A percentile compares a stretch with the other conserved stretches of the same genome.
Conservation (phyloP, 2,888 invertebrate genomes). For the Erebia ligea region DNA sequence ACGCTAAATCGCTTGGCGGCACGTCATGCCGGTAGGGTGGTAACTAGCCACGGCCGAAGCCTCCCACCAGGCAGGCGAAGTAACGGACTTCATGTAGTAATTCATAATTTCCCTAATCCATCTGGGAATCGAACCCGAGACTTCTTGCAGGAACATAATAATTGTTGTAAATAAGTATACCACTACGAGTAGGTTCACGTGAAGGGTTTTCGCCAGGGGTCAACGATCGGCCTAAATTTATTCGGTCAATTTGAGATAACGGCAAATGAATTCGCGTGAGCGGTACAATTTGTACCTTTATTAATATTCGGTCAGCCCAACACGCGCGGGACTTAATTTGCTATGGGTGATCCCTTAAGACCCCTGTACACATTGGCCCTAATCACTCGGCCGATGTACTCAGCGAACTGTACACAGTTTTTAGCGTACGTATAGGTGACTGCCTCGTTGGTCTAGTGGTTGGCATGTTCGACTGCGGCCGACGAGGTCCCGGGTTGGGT, state of each 20-base stretch:
- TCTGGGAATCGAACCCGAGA: background rate
- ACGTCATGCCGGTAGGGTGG: no score
- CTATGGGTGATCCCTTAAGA: background rate
- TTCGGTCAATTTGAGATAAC: constrained; percentile 12
- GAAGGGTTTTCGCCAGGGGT: background rate
- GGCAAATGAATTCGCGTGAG: constrained; percentile 7
- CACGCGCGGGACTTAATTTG: constrained; percentile 28
- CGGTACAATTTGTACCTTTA: constrained; percentile 41
- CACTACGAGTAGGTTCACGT: background rate
- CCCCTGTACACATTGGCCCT: background rate
- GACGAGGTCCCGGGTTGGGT: no score
- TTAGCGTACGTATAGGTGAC: no score
- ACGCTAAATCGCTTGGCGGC: no score
- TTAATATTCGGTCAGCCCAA: constrained; percentile 52
- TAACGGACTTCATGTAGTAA: no score
- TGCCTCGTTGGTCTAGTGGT: no score
- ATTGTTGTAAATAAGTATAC: background rate
- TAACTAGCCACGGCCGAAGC: no score
- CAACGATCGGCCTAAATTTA: background rate
- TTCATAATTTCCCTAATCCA: background rate
- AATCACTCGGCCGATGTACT: no score
- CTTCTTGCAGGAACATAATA: background rate
- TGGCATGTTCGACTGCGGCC: no score
- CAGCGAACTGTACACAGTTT: no score
- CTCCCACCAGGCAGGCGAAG: no score